Evolutionary conservation across 2,113 vertebrate species (phyloP), one percentile per base, ranked within the genome.

Genomic region (Antigone vipio): DNA sequence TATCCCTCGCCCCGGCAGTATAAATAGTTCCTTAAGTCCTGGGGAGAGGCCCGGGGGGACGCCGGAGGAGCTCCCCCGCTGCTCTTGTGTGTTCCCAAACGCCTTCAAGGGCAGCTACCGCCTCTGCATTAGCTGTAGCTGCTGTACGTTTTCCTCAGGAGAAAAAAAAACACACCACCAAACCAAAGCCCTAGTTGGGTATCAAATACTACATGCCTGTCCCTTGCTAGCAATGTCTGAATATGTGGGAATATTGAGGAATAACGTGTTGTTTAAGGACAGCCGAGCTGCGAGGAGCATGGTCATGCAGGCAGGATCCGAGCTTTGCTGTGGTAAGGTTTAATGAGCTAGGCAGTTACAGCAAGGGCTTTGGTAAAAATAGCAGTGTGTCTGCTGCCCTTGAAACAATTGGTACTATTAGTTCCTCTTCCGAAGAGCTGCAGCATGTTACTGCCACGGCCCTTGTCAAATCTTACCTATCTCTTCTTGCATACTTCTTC

Each of bases 311-410:
- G 77, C 83, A 30, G 59, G 47, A 69, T 68, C 60, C 45, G 63
- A 52, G 92, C 87, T 83, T 34, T 59, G 85, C 89, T 77, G 52
- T n/a, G 77, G 67, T 47, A 2, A 40, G 88, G 52, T 85, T 85
- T 85, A 78, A 77, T 40, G 77, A 92, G 83, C 69, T 20, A 40
- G 93, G 77, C 91, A 53, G 81, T 14, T 93, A n/a, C 72, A 85
- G 75, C n/a, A 27, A 75, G 83, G 80, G 85, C 92, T 97, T 84
- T n/a, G 91, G 66, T 96, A 94, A 95, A 96, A 98, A 95, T 92
- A 97, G 97, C 83, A 50, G 66, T 5, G 47, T 58, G 78, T 89
- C 91, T 94, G 83, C 93, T 95, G 89, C 93, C 93, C 90, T 96
- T 96, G 94, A 66, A 96, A 95, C 91, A 79, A 84, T 88, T 45